phyloP scores from a whole-genome alignment of 2,113 vertebrate genomes.

The Rhipidura dahli region DNA sequence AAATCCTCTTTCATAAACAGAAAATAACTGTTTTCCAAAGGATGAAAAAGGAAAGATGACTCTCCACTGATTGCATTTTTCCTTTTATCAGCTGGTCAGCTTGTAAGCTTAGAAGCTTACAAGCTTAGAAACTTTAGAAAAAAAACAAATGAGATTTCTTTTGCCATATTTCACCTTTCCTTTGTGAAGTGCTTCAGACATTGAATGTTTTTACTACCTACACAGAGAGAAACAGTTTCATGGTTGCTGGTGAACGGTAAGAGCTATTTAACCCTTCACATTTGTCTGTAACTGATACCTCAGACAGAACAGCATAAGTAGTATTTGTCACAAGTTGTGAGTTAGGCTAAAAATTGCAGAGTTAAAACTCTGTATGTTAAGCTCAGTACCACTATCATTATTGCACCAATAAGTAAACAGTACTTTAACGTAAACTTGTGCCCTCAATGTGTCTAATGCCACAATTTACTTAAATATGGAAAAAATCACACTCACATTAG shows the following conservation, averaged over 20 bases:
- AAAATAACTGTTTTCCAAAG: background rate
- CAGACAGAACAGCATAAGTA: background rate
- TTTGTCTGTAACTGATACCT: background rate
- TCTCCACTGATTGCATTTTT: background rate
- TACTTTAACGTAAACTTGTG: background rate
- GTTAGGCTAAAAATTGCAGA: background rate
- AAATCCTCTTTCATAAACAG: background rate
- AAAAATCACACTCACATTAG: background rate
- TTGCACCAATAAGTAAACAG: background rate
- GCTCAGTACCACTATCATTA: background rate
- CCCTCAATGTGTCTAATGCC: background rate
- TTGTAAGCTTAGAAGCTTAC: too few relatives aligned
- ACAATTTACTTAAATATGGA: background rate
- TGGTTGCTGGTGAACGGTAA: background rate
- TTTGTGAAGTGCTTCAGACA: background rate
- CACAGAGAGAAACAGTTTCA: background rate
- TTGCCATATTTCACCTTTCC: background rate
- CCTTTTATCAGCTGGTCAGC: background rate
- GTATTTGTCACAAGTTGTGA: background rate
- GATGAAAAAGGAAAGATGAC: background rate
- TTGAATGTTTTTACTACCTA: background rate
- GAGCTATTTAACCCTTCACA: background rate
- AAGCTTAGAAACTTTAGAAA: background rate
- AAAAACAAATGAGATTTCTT: background rate
- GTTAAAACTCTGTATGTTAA: background rate